phyloP scores from a whole-genome alignment of 2,888 invertebrate species.

The Abrostola tripartita region DNA sequence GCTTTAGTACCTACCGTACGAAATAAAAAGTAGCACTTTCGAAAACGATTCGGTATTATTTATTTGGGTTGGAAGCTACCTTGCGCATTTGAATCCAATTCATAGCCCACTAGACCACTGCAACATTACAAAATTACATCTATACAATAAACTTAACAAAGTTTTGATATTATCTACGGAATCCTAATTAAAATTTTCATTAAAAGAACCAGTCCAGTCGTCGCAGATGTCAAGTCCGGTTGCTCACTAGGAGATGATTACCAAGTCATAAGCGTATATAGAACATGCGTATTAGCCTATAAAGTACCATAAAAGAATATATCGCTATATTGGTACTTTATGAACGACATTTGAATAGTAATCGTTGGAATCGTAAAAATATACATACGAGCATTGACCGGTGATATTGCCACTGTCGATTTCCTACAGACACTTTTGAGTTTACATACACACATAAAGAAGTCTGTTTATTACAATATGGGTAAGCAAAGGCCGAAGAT shows the following conservation, averaged over 20 bases:
- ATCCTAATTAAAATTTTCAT: conserved; percentile 35
- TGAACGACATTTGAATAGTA: background rate
- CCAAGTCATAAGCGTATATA: background rate
- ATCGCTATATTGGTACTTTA: background rate
- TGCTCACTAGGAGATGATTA: conserved; percentile 17
- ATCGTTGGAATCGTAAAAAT: background rate
- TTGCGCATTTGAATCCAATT: too few relatives aligned
- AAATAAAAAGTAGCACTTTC: too few relatives aligned
- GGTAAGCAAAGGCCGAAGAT: too few relatives aligned
- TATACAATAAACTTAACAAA: background rate
- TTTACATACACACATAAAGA: too few relatives aligned
- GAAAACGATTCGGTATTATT: too few relatives aligned
- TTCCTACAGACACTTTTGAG: too few relatives aligned
- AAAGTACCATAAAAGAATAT: conserved; percentile 2
- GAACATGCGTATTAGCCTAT: background rate
- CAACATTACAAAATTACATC: too few relatives aligned
- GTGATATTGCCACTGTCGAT: too few relatives aligned
- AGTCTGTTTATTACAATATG: too few relatives aligned
- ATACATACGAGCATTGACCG: background rate
- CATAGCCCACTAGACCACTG: too few relatives aligned
- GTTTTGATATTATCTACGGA: conserved; percentile 9
- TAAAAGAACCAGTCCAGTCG: conserved; percentile 38
- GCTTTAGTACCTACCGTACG: too few relatives aligned
- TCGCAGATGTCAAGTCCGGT: conserved; percentile 35
- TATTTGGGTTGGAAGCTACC: background rate